These are phyloP conservation scores for Gerris lacustris DNA, from an alignment of 2,888 invertebrate genomes.

Conservation along the genomic window DNA sequence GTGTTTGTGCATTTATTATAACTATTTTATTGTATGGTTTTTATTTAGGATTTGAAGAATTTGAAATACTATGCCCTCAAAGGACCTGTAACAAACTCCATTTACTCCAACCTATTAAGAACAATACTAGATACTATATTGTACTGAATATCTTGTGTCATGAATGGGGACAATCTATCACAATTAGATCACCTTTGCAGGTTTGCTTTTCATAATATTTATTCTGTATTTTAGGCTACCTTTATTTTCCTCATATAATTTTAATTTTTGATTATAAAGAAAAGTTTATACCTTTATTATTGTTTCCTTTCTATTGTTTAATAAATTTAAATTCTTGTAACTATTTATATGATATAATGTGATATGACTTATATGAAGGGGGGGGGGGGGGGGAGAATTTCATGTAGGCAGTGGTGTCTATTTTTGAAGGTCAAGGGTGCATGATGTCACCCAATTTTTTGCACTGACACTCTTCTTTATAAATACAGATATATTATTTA, in stretches of 20 bases:
- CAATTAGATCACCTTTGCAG: conserved; percentile 62
- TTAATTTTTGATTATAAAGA: background rate
- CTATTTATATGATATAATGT: no score
- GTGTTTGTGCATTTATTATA: no score
- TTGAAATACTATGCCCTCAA: conserved; percentile 52
- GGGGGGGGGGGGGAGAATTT: no score
- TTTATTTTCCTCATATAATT: background rate
- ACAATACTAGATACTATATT: conserved; percentile 53
- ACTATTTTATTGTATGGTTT: background rate
- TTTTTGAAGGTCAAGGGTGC: no score
- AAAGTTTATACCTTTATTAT: background rate
- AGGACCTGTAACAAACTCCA: conserved; percentile 52
- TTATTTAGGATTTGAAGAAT: conserved; percentile 43
- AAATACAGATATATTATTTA: no score
- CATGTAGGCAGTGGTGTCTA: no score
- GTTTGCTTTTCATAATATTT: conserved; percentile 37
- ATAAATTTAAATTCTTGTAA: no score
- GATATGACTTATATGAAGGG: no score
- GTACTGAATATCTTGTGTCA: conserved; percentile 53
- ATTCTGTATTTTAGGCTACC: background rate
- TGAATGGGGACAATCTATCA: conserved; percentile 47
- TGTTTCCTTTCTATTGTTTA: no score
- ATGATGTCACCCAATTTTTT: no score
- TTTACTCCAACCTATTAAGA: conserved; percentile 48
- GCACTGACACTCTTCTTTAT: no score